Conservation (phyloP, 2,888 invertebrate genomes). For the Orthosia gothica region DNA sequence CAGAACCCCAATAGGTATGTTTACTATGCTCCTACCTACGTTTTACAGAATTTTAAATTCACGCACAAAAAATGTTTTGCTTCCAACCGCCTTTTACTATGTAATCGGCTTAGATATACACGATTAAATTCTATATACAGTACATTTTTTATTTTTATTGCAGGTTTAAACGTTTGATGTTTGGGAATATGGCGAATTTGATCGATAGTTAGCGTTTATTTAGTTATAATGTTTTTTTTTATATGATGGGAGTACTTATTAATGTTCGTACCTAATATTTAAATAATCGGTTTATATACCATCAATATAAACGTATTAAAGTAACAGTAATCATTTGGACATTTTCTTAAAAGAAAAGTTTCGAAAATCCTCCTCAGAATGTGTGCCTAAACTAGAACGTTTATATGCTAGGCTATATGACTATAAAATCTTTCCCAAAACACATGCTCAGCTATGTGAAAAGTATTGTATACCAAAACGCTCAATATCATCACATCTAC, state of each 20-base stretch:
- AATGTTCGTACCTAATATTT: not conserved
- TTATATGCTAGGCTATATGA: not conserved
- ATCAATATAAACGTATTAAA: not conserved
- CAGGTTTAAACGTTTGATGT: constrained; percentile 31
- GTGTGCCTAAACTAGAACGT: too few species aligned
- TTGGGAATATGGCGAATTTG: constrained; percentile 43
- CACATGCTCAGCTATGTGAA: constrained; percentile 35
- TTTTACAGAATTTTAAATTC: constrained; percentile 48
- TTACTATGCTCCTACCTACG: constrained; percentile 33
- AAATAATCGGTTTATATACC: not conserved
- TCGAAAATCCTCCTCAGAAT: not conserved
- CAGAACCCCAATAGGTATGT: constrained; percentile 52
- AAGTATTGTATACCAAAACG: constrained; percentile 60
- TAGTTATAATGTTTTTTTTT: constrained; percentile 19
- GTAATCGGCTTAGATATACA: constrained; percentile 51
- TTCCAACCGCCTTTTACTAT: constrained; percentile 8
- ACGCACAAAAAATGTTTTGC: constrained; percentile 21
- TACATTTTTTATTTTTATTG: constrained; percentile 50
- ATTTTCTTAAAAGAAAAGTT: not conserved
- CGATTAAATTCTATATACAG: constrained; percentile 39
- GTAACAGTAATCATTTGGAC: not conserved
- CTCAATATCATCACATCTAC: constrained; percentile 69
- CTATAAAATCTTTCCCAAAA: constrained; percentile 27
- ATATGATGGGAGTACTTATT: constrained; percentile 10
- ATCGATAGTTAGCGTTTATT: constrained; percentile 36